Conservation (phyloP, 1,140 invertebrate genomes). For the Drosophila repletoides region DNA sequence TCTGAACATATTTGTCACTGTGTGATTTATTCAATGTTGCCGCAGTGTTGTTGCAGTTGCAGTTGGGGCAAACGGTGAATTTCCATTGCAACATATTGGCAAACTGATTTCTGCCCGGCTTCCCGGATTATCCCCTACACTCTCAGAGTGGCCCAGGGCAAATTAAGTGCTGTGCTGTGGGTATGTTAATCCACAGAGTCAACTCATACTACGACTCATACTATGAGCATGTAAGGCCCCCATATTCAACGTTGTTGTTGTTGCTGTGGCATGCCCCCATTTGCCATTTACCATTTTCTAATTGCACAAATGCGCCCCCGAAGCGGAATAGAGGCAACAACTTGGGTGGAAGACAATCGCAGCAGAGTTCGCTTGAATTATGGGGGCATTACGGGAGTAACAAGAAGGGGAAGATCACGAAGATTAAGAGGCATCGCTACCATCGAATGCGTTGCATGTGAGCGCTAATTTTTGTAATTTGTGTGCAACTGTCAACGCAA, state of each 20-base stretch:
- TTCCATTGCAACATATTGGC: slow-evolving; percentile 33
- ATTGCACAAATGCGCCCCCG: slow-evolving; percentile 53
- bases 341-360: slow-evolving; percentile 33
- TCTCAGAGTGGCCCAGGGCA: slow-evolving; percentile 25
- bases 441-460: slow-evolving; percentile 50
- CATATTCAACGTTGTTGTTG: slow-evolving; percentile 26
- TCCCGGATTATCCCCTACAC: not conserved
- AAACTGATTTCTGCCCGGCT: slow-evolving; percentile 25
- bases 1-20: slow-evolving; percentile 36
- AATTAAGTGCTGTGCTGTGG: slow-evolving; percentile 42
- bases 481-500: slow-evolving; percentile 62
- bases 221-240: slow-evolving; percentile 31
- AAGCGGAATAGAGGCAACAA: slow-evolving; percentile 21
- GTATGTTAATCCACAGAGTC: slow-evolving; percentile 45
- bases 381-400: not conserved
- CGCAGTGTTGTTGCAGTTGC: slow-evolving; percentile 12
- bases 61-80: slow-evolving; percentile 31
- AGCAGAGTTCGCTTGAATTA: slow-evolving; percentile 1
- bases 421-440: slow-evolving; percentile 38
- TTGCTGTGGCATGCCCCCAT: slow-evolving; percentile 48
- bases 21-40: slow-evolving; percentile 48
- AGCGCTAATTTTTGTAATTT: slow-evolving; percentile 66
- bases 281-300: slow-evolving; percentile 59
- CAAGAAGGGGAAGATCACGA: slow-evolving; percentile 14
- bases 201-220: slow-evolving; percentile 15